These are phyloP conservation scores for Stegastes partitus DNA, from an alignment of 2,113 vertebrate species.

Conservation along the genomic window DNA sequence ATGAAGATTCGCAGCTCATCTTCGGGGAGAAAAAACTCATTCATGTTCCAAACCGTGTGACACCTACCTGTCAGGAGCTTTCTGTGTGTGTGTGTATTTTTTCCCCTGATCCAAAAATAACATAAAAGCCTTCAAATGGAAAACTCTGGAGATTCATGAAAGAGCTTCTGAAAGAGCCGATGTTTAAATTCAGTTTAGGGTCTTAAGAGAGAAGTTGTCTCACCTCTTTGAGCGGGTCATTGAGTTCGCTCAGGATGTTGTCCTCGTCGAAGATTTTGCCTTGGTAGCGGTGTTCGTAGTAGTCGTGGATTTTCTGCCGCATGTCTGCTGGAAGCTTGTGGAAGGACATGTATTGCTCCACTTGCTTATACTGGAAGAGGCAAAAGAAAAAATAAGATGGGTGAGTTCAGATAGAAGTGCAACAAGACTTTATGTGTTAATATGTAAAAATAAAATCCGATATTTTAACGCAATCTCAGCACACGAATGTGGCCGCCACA, in stretches of 20 bases:
- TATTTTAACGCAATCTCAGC: slow-evolving; percentile 9
- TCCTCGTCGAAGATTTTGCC: slow-evolving; percentile 99
- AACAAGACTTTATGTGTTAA: neutral
- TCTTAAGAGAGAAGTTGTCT: slow-evolving; percentile 62
- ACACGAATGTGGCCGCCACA: slow-evolving; percentile 1
- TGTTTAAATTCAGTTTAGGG: neutral
- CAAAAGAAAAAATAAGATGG: slow-evolving; percentile 51
- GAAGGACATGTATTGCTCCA: slow-evolving; percentile 99
- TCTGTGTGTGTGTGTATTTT: slow-evolving; percentile 33
- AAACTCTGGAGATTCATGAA: slow-evolving; percentile 8
- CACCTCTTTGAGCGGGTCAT: slow-evolving; percentile 98
- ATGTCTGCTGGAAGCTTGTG: slow-evolving; percentile 98
- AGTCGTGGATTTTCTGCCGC: slow-evolving; percentile 99
- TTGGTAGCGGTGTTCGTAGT: slow-evolving; percentile 98
- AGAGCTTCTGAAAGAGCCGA: neutral
- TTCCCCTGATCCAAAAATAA: slow-evolving; percentile 57
- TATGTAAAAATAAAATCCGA: neutral
- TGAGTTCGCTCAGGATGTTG: slow-evolving; percentile 97
- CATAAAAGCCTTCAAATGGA: slow-evolving; percentile 15
- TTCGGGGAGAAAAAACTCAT: slow-evolving; percentile 27
- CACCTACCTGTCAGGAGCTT: slow-evolving; percentile 41
- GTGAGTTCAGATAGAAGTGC: slow-evolving; percentile 5
- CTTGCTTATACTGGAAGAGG: slow-evolving; percentile 95
- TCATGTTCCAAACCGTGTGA: slow-evolving; percentile 43
- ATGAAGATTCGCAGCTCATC: slow-evolving; percentile 35